Conservation (phyloP, 1,140 invertebrate genomes). For the Hyles euphorbiae region DNA sequence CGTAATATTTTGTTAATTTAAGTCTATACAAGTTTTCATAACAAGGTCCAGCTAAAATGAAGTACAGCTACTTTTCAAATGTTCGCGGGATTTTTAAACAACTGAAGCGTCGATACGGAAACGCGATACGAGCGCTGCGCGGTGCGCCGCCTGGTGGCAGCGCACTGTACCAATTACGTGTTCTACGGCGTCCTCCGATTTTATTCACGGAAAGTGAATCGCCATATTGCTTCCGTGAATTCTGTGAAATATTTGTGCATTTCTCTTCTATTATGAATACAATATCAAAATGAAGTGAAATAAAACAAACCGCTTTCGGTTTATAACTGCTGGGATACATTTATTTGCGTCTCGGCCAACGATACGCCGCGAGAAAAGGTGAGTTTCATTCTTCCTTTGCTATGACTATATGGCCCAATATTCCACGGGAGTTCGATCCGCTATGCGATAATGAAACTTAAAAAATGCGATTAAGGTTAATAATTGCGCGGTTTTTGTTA, state of each 20-base stretch:
- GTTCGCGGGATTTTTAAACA: slow-evolving; percentile 14
- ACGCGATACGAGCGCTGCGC: slow-evolving; percentile 31
- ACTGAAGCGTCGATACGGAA: slow-evolving; percentile 62
- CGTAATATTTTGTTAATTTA: too few species aligned
- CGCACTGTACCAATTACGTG: slow-evolving; percentile 70
- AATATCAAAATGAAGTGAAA: slow-evolving; percentile 68
- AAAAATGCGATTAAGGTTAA: slow-evolving; percentile 77
- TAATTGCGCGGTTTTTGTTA: slow-evolving; percentile 76
- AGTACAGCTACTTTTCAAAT: slow-evolving; percentile 8
- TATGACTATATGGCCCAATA: slow-evolving; percentile 77
- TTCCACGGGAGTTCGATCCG: slow-evolving; percentile 75
- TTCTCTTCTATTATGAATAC: slow-evolving; percentile 70
- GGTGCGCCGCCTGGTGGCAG: slow-evolving; percentile 46
- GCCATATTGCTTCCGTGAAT: slow-evolving; percentile 75
- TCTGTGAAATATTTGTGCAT: slow-evolving; percentile 68
- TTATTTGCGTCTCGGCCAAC: slow-evolving; percentile 44
- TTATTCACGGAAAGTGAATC: slow-evolving; percentile 73
- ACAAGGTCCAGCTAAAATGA: too few species aligned
- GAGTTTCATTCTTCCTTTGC: slow-evolving; percentile 71
- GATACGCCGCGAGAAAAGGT: slow-evolving; percentile 63
- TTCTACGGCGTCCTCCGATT: slow-evolving; percentile 74
- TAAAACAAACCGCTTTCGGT: slow-evolving; percentile 47
- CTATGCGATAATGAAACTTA: slow-evolving; percentile 77
- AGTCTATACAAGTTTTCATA: too few species aligned
- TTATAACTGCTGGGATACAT: slow-evolving; percentile 38